phyloP scores from a whole-genome alignment of 2,797 vertebrate genomes.

The Clarias fuscus region DNA sequence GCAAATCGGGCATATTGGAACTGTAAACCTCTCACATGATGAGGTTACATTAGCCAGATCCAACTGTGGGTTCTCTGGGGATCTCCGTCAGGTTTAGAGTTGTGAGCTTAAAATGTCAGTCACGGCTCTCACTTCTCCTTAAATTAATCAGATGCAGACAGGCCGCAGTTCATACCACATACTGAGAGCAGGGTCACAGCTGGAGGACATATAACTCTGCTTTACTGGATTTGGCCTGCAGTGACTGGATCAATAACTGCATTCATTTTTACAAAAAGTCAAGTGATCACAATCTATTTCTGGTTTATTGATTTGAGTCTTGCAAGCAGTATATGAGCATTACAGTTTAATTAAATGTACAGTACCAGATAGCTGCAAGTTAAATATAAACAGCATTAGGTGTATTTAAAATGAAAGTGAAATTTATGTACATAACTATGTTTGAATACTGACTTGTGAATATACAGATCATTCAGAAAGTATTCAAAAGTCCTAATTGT shows the following conservation, averaged over 20 bases:
- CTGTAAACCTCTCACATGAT: conserved; percentile 42
- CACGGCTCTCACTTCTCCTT: conserved; percentile 36
- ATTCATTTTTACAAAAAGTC: neutral
- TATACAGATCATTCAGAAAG: neutral
- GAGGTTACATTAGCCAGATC: conserved; percentile 52
- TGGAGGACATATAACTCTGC: conserved; percentile 20
- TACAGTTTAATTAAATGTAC: neutral
- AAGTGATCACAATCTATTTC: conserved; percentile 17
- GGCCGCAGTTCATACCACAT: conserved; percentile 6
- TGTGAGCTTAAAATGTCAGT: conserved; percentile 51
- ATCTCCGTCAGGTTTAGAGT: conserved; percentile 49
- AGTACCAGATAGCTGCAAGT: neutral
- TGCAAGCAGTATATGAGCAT: neutral
- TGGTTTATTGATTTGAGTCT: conserved; percentile 4
- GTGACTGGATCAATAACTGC: neutral
- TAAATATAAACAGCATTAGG: neutral
- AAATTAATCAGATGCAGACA: conserved; percentile 57
- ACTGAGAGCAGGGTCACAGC: conserved; percentile 26
- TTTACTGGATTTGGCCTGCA: conserved; percentile 21
- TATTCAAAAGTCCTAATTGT: neutral
- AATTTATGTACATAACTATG: neutral
- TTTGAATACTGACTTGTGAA: neutral
- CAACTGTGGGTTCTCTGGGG: conserved; percentile 44
- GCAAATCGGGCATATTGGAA: conserved; percentile 48
- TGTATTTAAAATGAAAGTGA: neutral